Base-by-base conservation (phyloP, 2,888 invertebrate species). In the Phania funesta region DNA sequence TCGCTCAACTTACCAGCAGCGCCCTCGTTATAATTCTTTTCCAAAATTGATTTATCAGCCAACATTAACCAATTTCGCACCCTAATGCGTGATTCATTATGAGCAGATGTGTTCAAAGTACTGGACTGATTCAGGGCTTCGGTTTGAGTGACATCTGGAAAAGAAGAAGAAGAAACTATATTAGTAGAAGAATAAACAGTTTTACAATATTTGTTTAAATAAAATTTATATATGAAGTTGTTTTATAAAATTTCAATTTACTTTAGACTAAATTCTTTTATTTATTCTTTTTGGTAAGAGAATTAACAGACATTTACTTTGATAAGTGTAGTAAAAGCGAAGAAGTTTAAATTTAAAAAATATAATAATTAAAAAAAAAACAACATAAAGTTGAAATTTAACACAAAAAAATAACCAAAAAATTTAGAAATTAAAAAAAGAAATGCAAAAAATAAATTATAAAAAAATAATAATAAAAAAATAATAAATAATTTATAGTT, bases 31-130 rank as follows among this genome's bases (percentile, higher is more conserved):
- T 60, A 77, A 50, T 89, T 87, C 38, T 86, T 87, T 75, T 86
- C 88, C 16, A 90, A 87, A 52, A 90, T 87, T 65, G 90, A 89
- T 67, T 90, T 88, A 87, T 91, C 90, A 7, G 91, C 90, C 84
- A 91, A 83, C 90, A 91, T 91, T 41, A 91, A 85, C 90, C 90
- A 91, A 82, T 91, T 90, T 54, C 90, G 90, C n/a, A 91, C 90
- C 7, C 90, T 88, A 64, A 91, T 91, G 52, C 91, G 88, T 48
- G 90, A 90, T 83, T 90, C 90, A 68, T 84, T 84, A 62, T 85
- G 86, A 48, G 83, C 78, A 5, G 79, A 48, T 41, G 48, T 35
- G 46, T 56, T 80, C n/a, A 62, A 3, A 5, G 54, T 56, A 32
- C 18, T 3, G 24, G 41, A 3, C 13, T 38, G 46, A 35, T 56